These are phyloP conservation scores for Ennomos fuscantarius DNA, from an alignment of 2,888 invertebrate species.

Conservation along the genomic window DNA sequence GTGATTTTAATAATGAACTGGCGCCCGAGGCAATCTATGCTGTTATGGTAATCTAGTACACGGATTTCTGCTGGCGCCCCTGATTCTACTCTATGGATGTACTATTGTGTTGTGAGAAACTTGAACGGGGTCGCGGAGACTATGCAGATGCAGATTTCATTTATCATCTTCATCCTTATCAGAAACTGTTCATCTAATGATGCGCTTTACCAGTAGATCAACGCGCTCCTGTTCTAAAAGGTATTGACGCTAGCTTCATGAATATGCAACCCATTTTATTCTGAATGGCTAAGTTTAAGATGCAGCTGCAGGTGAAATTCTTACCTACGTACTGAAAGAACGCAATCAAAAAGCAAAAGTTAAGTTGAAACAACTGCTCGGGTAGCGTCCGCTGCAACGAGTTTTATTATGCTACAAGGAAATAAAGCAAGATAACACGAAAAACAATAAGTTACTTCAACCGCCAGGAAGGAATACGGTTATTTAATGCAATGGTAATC, in stretches of 20 bases:
- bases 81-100: constrained; percentile 7
- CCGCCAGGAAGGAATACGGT: constrained; percentile 21
- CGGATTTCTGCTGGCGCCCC: constrained; percentile 16
- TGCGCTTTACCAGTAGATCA: too few relatives aligned
- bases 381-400: constrained; percentile 2
- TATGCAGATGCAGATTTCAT: neutral
- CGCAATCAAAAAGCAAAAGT: neutral
- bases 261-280: too few relatives aligned
- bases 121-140: neutral
- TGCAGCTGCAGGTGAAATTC: too few relatives aligned
- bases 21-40: constrained; percentile 52
- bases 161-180: neutral
- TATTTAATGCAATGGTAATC: constrained; percentile 29
- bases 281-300: too few relatives aligned
- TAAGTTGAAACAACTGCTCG: neutral
- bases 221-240: too few relatives aligned
- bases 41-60: constrained; percentile 59
- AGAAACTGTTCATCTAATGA: neutral
- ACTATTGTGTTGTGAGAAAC: neutral
- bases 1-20: constrained; percentile 64
- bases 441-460: constrained; percentile 12
- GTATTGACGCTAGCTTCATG: too few relatives aligned
- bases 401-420: constrained; percentile 1
- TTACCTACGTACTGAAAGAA: too few relatives aligned
- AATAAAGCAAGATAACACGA: constrained; percentile 6